Conservation (phyloP, 1,140 invertebrate genomes). For the Aphaenogaster ashmeadi region DNA sequence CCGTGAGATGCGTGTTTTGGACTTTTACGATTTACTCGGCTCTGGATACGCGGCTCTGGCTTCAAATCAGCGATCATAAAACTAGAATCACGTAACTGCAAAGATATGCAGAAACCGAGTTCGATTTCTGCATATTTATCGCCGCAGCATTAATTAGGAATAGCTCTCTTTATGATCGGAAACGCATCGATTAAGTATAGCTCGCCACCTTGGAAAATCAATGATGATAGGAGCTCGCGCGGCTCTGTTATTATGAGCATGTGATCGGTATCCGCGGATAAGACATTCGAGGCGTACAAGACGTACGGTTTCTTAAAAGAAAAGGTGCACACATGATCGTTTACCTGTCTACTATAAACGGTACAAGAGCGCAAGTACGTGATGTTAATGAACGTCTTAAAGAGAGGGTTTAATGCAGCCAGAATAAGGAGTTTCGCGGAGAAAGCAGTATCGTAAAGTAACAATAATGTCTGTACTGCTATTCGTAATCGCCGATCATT, state of each 20-base stretch:
- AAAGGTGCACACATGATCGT: constrained; percentile 2
- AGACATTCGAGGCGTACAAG: neutral
- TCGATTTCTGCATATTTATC: neutral
- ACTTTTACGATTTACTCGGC: constrained; percentile 10
- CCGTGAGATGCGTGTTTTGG: neutral
- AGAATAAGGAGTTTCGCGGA: neutral
- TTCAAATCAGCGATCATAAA: constrained; percentile 12
- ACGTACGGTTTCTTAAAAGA: neutral
- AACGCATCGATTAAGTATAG: neutral
- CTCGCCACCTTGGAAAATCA: constrained; percentile 51
- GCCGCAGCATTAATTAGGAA: constrained; percentile 21
- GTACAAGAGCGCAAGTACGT: neutral
- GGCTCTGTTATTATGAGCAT: constrained; percentile 41
- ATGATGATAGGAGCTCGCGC: constrained; percentile 37
- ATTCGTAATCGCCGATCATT: constrained; percentile 1
- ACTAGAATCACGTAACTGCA: neutral
- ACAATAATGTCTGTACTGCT: neutral
- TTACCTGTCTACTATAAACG: constrained; percentile 16
- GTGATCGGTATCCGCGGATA: neutral
- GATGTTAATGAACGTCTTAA: constrained; percentile 30
- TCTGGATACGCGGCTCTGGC: neutral
- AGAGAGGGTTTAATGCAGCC: neutral
- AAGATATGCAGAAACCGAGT: neutral
- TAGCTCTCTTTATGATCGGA: neutral
- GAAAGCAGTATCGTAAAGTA: neutral